Base-by-base conservation (phyloP, 2,888 invertebrate species). In the Lapara coniferarum region DNA sequence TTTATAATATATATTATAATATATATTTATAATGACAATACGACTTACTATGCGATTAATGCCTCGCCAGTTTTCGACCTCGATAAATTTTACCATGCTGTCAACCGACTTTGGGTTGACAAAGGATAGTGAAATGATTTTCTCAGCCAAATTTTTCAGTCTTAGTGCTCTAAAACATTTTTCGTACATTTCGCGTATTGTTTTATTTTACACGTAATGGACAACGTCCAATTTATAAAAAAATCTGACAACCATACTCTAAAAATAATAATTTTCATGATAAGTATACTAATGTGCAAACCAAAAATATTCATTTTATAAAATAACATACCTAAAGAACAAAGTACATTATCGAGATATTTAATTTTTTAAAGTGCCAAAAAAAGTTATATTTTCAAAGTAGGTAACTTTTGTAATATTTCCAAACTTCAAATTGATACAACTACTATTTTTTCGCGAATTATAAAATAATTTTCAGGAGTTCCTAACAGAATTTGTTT, bases 131-230 rank as follows among this genome's bases (percentile, higher is more conserved):
- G 80, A 69, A 74, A 73, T 73, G 77, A 83, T 81, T 84, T 78
- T 82, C 84, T 86, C 83, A 87, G 88, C 91, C 90, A 85, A 88
- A 85, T 87, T 85, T 89, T 85, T 93, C 93, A 93, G 93, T 93
- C 93, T 93, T 93, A 91, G 89, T 91, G 92, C 90, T 93, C 89
- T 88, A 90, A 89, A 86, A 81, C 81, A 79, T 83, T 81, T 82
- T 79, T 82, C 81, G 83, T 86, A 83, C 85, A 83, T 84, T 81
- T 80, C 63, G 75, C 70, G 70, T 77, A 67, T 73, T 74, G 72
- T 71, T 70, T 70, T 70, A 72, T 77, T 78, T 77, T 49, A 46
- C 25, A 16, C 59, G 51, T 53, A 37, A 69, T 57, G 66, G 84
- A 82, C 74, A 85, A 86, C 87, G 85, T 82, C 89, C 85, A 85